Evolutionary conservation across 1,140 invertebrate species (phyloP).

Genomic region (Dendrolimus punctatus): DNA sequence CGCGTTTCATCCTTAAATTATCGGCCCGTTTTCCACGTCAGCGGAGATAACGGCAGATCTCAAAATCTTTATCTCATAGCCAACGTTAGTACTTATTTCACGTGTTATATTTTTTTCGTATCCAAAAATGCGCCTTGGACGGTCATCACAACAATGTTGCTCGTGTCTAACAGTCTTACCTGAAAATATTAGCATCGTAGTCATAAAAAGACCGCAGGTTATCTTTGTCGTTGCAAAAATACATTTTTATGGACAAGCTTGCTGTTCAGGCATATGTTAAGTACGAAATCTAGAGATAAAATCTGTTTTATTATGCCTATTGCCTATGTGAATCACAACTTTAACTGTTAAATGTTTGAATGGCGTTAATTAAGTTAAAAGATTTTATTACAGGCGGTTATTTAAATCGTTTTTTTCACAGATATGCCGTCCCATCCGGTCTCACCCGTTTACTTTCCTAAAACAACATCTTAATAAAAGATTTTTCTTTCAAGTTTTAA

Average conservation of each 20-base stretch:
- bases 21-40: conserved; percentile 3
- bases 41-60: conserved; percentile 40
- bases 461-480: not conserved
- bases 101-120: conserved; percentile 36
- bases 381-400: not conserved
- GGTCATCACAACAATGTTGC: conserved; percentile 49
- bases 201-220: not conserved
- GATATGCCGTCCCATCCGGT: conserved; percentile 10
- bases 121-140: conserved; percentile 41
- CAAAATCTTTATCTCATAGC: conserved; percentile 45
- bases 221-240: not conserved
- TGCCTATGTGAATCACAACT: no score
- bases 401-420: conserved; percentile 1
- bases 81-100: conserved; percentile 31
- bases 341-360: no score
- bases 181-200: conserved; percentile 21
- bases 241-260: no score
- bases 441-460: conserved; percentile 2
- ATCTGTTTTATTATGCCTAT: no score
- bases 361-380: not conserved
- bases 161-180: conserved; percentile 42
- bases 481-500: no score
- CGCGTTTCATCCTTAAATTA: conserved; percentile 16
- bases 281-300: no score
- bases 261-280: no score